Evolutionary conservation across 1,140 invertebrate species (phyloP).

Genomic region (Bemisia tabaci): DNA sequence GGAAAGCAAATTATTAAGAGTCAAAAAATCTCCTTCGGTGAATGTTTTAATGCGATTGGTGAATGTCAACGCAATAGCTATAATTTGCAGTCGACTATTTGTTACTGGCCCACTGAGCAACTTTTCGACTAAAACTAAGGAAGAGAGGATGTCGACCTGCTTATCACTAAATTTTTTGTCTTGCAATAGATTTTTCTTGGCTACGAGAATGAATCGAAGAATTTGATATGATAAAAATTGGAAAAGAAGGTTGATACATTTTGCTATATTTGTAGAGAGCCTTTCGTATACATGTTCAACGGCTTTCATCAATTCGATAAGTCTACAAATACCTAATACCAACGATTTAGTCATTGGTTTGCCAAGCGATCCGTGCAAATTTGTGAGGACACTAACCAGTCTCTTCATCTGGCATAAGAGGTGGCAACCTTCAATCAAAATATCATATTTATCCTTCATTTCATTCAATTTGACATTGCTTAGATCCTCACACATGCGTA

Average conservation of each 20-base stretch:
- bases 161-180: constrained; percentile 47
- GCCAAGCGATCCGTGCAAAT: constrained; percentile 58
- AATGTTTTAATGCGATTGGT: constrained; percentile 42
- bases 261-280: constrained; percentile 41
- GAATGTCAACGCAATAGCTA: constrained; percentile 48
- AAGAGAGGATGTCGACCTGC: constrained; percentile 50
- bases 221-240: constrained; percentile 55
- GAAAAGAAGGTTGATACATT: constrained; percentile 46
- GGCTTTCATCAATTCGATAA: constrained; percentile 69
- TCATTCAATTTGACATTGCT: constrained; percentile 41
- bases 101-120: constrained; percentile 53
- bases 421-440: constrained; percentile 43
- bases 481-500: constrained; percentile 34
- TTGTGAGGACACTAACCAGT: constrained; percentile 52
- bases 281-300: constrained; percentile 48
- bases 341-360: constrained; percentile 65
- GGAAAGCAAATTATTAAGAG: constrained; percentile 39
- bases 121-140: constrained; percentile 55
- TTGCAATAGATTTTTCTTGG: constrained; percentile 38
- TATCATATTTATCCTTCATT: constrained; percentile 42
- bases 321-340: constrained; percentile 57
- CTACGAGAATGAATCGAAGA: constrained; percentile 40
- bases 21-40: constrained; percentile 35
- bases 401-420: constrained; percentile 45
- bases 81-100: constrained; percentile 44